A percentile compares a stretch with the other conserved stretches of the same genome.
These are phyloP conservation scores for Alsophila aescularia DNA, from an alignment of 2,888 invertebrate species.

Conservation along the genomic window DNA sequence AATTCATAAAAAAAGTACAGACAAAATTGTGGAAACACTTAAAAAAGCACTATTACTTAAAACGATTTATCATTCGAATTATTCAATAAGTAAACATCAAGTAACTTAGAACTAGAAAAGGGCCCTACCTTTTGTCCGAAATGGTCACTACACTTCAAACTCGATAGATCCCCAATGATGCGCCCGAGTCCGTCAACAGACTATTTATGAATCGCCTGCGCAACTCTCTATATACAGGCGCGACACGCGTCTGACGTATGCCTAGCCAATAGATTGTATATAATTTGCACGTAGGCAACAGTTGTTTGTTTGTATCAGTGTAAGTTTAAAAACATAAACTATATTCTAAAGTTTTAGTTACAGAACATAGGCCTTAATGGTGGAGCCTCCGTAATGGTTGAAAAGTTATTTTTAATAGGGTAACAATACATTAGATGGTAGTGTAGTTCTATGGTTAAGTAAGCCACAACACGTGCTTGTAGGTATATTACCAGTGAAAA, in stretches of 20 bases:
- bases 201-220: constrained; percentile 68
- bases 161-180: constrained; percentile 55
- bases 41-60: neutral
- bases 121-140: constrained; percentile 48
- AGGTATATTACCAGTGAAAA: too few relatives aligned
- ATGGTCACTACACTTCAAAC: constrained; percentile 35
- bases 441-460: too few relatives aligned
- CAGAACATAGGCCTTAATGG: neutral
- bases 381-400: too few relatives aligned
- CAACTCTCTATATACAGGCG: constrained; percentile 69
- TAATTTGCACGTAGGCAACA: neutral
- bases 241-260: constrained; percentile 56
- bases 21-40: neutral
- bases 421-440: too few relatives aligned
- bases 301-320: constrained; percentile 5
- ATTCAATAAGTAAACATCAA: constrained; percentile 1
- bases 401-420: too few relatives aligned
- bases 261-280: neutral
- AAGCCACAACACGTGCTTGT: too few relatives aligned
- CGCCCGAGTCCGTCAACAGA: constrained; percentile 58
- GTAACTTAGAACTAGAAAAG: constrained; percentile 6
- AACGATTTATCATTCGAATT: neutral
- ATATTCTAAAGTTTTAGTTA: neutral
- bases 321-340: neutral
- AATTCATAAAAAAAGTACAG: neutral